Conservation (phyloP, 2,113 vertebrate species). For the Sorex fumeus region DNA sequence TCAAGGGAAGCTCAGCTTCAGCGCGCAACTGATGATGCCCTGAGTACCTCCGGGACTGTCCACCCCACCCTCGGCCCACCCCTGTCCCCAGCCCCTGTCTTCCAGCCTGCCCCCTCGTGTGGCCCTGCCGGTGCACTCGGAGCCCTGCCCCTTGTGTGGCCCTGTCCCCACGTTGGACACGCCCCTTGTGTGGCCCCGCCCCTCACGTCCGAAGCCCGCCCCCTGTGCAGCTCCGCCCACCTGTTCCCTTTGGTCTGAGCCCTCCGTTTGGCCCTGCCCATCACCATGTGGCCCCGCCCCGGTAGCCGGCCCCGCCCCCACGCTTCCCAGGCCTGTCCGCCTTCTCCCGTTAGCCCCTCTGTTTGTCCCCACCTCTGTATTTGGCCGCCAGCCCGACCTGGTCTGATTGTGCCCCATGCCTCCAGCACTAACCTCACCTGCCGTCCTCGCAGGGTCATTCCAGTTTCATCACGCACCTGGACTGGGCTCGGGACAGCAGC, state of each 20-base stretch:
- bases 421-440: neutral
- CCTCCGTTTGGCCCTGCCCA: conserved; percentile 49
- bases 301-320: conserved; percentile 51
- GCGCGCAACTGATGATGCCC: conserved; percentile 47
- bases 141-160: conserved; percentile 19
- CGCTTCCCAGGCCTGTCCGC: conserved; percentile 11
- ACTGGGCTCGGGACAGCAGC: conserved; percentile 93
- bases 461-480: conserved; percentile 95
- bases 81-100: conserved; percentile 38
- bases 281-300: conserved; percentile 52
- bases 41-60: conserved; percentile 2
- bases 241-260: neutral
- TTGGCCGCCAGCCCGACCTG: conserved; percentile 5
- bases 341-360: conserved; percentile 25
- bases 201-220: neutral
- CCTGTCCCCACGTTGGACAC: neutral
- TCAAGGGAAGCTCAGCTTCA: conserved; percentile 66
- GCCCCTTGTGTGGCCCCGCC: conserved; percentile 26
- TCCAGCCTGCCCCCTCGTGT: conserved; percentile 42
- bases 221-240: neutral
- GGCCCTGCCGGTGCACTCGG: neutral
- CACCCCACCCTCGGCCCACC: neutral
- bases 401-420: neutral
- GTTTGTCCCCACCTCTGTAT: conserved; percentile 63
- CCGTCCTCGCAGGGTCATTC: conserved; percentile 91